Evolutionary conservation across 2,113 vertebrate species (phyloP).

Genomic region (Microtus richardsoni): DNA sequence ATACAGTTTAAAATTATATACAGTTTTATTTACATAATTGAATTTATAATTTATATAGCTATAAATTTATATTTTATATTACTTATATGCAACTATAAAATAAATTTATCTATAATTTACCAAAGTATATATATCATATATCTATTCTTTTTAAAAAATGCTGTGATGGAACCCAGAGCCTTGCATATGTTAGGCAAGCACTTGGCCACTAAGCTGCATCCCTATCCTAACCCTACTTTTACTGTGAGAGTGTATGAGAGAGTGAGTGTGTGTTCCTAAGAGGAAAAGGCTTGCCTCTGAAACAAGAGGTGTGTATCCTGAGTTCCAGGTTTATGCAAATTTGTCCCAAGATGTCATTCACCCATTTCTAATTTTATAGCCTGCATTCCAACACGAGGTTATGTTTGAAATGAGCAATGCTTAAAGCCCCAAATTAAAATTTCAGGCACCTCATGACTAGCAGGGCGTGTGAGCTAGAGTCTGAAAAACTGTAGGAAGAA

Average conservation of each 20-base stretch:
- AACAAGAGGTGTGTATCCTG: neutral
- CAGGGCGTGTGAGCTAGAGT: neutral
- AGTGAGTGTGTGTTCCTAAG: neutral
- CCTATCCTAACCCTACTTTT: neutral
- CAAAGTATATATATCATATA: neutral
- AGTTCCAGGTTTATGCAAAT: conserved; percentile 48
- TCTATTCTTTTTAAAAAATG: neutral
- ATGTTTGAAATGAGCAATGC: conserved; percentile 33
- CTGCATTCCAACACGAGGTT: conserved; percentile 11
- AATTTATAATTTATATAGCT: neutral
- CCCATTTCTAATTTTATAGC: conserved; percentile 2
- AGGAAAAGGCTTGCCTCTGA: conserved; percentile 45
- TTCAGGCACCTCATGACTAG: neutral
- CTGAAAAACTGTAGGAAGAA: conserved; percentile 36
- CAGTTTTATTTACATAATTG: neutral
- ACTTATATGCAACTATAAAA: neutral
- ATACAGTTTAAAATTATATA: neutral
- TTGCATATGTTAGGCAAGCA: neutral
- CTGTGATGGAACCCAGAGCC: neutral
- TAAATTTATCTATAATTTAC: neutral
- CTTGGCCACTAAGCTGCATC: neutral
- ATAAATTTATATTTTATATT: neutral
- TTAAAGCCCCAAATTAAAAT: conserved; percentile 32
- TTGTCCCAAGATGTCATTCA: conserved; percentile 20
- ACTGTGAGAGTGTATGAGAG: neutral